Conservation (phyloP, 2,888 invertebrate genomes). For the Synergus umbraculus region DNA sequence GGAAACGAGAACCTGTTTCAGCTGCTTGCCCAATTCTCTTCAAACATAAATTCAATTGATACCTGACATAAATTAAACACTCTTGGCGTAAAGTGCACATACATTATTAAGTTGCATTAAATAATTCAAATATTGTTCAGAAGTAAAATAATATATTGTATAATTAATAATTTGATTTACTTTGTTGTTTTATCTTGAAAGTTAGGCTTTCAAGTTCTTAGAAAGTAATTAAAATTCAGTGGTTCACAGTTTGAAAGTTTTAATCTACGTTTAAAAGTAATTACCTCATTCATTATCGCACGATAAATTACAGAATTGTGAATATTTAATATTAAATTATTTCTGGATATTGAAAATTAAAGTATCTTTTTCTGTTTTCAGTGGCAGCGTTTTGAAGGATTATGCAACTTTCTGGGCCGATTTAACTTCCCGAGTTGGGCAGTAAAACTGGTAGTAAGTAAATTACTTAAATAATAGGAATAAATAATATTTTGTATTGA, state of each 20-base stretch:
- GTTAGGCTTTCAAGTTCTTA: too few relatives aligned
- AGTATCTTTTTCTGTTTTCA: slow-evolving; percentile 77
- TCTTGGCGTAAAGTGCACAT: neutral
- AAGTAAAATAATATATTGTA: too few relatives aligned
- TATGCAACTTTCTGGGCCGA: slow-evolving; percentile 88
- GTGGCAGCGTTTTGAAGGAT: slow-evolving; percentile 87
- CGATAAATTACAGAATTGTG: too few relatives aligned
- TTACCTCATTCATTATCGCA: too few relatives aligned
- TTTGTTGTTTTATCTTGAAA: too few relatives aligned
- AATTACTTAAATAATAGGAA: too few relatives aligned
- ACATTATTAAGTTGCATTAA: neutral
- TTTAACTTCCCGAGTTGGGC: slow-evolving; percentile 59
- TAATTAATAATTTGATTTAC: too few relatives aligned
- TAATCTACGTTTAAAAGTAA: too few relatives aligned
- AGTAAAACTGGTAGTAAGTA: slow-evolving; percentile 38
- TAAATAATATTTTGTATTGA: too few relatives aligned
- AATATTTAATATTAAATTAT: too few relatives aligned
- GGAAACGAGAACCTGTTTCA: neutral
- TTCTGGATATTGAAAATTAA: neutral
- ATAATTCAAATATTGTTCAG: neutral
- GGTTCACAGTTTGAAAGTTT: too few relatives aligned
- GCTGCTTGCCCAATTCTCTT: neutral
- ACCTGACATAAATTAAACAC: neutral
- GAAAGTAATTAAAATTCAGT: too few relatives aligned
- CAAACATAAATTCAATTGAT: neutral